Conservation (phyloP, 1,140 invertebrate species). For the Drosophila oshimai region DNA sequence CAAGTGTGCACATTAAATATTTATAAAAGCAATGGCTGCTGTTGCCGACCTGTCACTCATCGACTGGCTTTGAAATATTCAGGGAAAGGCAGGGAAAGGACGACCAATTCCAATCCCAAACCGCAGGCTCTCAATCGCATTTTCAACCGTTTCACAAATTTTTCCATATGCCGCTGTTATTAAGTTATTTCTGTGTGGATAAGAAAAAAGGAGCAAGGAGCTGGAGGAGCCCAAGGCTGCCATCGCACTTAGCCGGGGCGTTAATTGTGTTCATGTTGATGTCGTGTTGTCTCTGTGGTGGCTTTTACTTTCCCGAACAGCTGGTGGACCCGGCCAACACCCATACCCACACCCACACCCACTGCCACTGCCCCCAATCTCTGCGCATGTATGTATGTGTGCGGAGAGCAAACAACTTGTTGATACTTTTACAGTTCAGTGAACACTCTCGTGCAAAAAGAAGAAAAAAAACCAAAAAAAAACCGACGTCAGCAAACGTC, state of each 20-base stretch:
- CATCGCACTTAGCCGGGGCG: conserved; percentile 38
- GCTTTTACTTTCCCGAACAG: conserved; percentile 59
- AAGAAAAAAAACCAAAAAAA: conserved; percentile 7
- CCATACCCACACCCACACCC: background rate
- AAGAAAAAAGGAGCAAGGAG: background rate
- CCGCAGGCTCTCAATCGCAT: conserved; percentile 52
- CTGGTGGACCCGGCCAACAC: conserved; percentile 37
- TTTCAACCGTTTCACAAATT: conserved; percentile 49
- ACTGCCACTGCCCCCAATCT: conserved; percentile 6
- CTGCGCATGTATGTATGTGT: conserved; percentile 33
- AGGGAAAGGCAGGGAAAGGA: conserved; percentile 1
- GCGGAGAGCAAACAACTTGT: conserved; percentile 77
- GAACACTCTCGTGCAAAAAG: conserved; percentile 48
- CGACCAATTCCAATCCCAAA: conserved; percentile 20
- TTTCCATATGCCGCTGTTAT: conserved; percentile 73
- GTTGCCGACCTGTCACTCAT: conserved; percentile 8
- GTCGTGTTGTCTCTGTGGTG: conserved; percentile 28
- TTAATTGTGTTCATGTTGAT: conserved; percentile 66
- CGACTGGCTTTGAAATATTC: conserved; percentile 41
- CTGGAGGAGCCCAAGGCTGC: conserved; percentile 34
- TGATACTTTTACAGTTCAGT: conserved; percentile 80
- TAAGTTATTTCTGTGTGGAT: conserved; percentile 57
- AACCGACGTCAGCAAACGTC: conserved; percentile 67
- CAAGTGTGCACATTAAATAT: conserved; percentile 56
- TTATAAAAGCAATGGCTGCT: conserved; percentile 51